phyloP scores from a whole-genome alignment of 2,113 vertebrate genomes.

The Tor tambroides region DNA sequence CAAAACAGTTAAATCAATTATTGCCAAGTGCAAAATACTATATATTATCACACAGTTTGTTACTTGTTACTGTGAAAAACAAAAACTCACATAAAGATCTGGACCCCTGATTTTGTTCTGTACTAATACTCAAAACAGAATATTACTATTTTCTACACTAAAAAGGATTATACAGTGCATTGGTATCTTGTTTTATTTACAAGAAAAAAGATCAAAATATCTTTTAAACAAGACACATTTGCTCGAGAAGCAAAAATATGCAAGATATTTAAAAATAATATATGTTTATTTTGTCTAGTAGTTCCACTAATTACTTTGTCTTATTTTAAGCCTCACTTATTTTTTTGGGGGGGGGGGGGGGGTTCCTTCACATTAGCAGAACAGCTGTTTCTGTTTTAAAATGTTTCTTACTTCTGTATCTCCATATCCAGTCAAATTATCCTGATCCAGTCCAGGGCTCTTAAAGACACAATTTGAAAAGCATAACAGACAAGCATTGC shows the following conservation, averaged over 20 bases:
- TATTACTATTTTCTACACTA: background rate
- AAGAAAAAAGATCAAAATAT: too few species aligned
- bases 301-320: too few species aligned
- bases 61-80: background rate
- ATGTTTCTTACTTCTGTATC: conserved; percentile 77
- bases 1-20: too few species aligned
- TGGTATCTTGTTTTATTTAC: too few species aligned
- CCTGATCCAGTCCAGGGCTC: conserved; percentile 74
- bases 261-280: too few species aligned
- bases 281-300: too few species aligned
- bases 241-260: too few species aligned
- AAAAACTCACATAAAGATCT: background rate
- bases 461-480: conserved; percentile 76
- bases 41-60: background rate
- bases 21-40: too few species aligned
- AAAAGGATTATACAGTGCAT: background rate
- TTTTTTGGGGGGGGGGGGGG: too few species aligned
- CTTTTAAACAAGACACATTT: too few species aligned
- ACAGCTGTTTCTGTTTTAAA: conserved; percentile 45
- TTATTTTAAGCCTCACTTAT: too few species aligned
- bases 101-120: background rate
- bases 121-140: background rate
- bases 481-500: conserved; percentile 63
- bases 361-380: conserved; percentile 1
- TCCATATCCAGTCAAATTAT: conserved; percentile 68